Base-by-base conservation (phyloP, 2,797 vertebrate species). In the Chloroceryle amazona region DNA sequence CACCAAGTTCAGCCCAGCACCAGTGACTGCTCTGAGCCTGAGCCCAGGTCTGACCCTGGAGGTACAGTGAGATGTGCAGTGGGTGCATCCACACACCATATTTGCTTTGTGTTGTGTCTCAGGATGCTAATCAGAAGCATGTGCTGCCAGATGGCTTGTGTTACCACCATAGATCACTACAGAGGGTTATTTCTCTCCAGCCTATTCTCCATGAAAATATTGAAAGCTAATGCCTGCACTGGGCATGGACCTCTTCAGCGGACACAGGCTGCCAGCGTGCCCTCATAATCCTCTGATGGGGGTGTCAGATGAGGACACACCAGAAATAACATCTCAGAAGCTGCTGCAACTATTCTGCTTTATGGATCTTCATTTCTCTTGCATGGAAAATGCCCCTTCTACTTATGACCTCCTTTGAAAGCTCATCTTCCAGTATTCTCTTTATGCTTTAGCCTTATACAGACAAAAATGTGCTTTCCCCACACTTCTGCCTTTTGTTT, bases 61-160 rank as follows among this genome's bases (percentile, higher is more conserved):
- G 29, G 18, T 22, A 54, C 23, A 13, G 42, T 11, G 22, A 35
- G 54, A 39, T 1, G 0, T 39, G 46, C 1, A 0, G 18, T n/a
- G 52, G 21, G 22, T 57, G 52, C 31, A 5, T 41, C 42, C 35
- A 12, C 33, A 35, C 22, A 37, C 13, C 11, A 3, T 5, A 1
- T 55, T 73, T 63, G 11, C n/a, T 49, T 21, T 67, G 29, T 46
- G 51, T 2, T 65, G 47, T 60, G 26, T n/a, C 49, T 81, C 66
- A 57, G 33, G 46, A 37, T 0, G 0, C 20, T 74, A 17, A 51
- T 28, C 61, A 74, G 65, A 44, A 82, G 57, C 72, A 86, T 82
- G 23, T 88, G 60, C 12, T 58, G 39, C 37, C 52, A 41, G 49
- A 41, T 41, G 47, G 25, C 10, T 94, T 68, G 3, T 42, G 35